A percentile compares a stretch with the other conserved stretches of the same genome.
Evolutionary conservation across 2,113 vertebrate genomes (phyloP).

Genomic region (Alaudala cheleensis): DNA sequence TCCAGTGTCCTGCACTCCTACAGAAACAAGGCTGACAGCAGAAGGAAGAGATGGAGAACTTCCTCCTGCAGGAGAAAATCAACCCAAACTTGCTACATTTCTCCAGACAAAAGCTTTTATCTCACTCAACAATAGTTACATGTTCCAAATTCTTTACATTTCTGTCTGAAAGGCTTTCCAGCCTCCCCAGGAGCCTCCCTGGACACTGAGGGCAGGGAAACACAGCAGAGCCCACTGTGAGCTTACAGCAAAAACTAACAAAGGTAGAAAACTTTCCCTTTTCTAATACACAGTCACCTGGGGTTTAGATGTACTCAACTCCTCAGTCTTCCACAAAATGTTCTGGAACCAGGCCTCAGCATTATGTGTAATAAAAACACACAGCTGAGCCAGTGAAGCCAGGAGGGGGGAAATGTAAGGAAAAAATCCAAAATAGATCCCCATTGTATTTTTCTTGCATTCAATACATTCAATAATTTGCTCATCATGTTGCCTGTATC

Average conservation of each 20-base stretch:
- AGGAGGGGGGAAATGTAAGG: accelerated
- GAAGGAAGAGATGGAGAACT: not conserved
- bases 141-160: not conserved
- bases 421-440: not conserved
- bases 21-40: not conserved
- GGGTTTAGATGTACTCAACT: not conserved
- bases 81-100: too few relatives aligned
- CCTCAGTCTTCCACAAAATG: not conserved
- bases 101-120: not conserved
- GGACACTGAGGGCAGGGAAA: not conserved
- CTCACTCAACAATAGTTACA: not conserved
- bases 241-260: not conserved
- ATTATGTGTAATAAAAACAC: not conserved
- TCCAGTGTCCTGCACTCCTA: not conserved
- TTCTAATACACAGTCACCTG: not conserved
- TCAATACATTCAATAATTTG: not conserved
- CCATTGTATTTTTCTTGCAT: not conserved
- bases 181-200: not conserved
- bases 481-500: not conserved
- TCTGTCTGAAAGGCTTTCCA: not conserved
- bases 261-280: not conserved
- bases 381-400: not conserved
- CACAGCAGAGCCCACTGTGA: not conserved
- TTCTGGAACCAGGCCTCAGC: not conserved
- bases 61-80: not conserved